These are phyloP conservation scores for Phrynocephalus vlangalii DNA, from an alignment of 2,797 vertebrate genomes.

Conservation along the genomic window DNA sequence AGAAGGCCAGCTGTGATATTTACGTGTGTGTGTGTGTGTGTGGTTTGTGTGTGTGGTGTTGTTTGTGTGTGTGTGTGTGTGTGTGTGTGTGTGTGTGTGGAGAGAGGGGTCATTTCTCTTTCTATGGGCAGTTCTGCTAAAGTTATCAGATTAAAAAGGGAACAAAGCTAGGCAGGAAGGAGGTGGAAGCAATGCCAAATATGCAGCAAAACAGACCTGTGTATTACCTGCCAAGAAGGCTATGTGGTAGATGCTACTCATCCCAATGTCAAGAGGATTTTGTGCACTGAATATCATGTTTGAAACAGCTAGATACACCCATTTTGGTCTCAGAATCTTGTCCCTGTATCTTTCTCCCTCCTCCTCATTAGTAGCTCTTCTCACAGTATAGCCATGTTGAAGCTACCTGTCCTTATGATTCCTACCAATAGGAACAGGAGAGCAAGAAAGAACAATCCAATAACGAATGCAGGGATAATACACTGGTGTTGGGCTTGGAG, in stretches of 20 bases:
- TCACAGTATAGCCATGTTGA: not conserved
- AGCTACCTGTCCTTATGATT: not conserved
- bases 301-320: too few relatives aligned
- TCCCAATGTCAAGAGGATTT: too few relatives aligned
- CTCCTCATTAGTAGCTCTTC: not conserved
- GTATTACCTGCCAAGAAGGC: not conserved
- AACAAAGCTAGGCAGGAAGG: constrained; percentile 44
- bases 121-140: constrained; percentile 63
- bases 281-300: not conserved
- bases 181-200: constrained; percentile 54
- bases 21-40: constrained; percentile 27
- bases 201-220: not conserved
- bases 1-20: constrained; percentile 73
- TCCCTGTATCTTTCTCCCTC: not conserved
- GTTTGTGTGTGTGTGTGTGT: too few relatives aligned
- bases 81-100: too few relatives aligned
- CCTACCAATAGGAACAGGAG: not conserved
- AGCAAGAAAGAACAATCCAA: too few relatives aligned
- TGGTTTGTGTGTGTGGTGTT: too few relatives aligned
- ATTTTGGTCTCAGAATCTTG: too few relatives aligned
- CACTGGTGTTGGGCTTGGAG: not conserved
- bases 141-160: constrained; percentile 58
- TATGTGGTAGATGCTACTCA: too few relatives aligned
- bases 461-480: not conserved
- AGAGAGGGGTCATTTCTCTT: constrained; percentile 47